These are phyloP conservation scores for Pimpla rufipes DNA, from an alignment of 2,888 invertebrate genomes.

Conservation along the genomic window DNA sequence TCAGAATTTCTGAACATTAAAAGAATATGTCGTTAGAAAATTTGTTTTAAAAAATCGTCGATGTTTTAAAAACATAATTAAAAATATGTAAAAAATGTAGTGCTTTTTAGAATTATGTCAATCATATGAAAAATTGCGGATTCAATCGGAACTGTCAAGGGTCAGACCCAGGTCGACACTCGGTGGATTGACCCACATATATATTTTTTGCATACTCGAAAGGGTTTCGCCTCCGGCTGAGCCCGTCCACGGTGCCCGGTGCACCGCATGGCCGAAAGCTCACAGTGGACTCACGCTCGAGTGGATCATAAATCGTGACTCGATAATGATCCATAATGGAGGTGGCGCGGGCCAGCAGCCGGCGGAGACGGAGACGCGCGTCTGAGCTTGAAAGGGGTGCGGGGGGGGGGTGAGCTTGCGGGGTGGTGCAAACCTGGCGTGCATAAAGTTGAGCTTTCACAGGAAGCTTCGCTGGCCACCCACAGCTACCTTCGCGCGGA, in stretches of 20 bases:
- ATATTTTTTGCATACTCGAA: background rate
- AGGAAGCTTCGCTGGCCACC: constrained; percentile 28
- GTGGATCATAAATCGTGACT: constrained; percentile 77
- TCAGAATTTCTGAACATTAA: too few species aligned
- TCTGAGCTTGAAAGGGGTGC: constrained; percentile 9
- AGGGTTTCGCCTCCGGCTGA: constrained; percentile 1
- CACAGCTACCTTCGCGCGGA: background rate
- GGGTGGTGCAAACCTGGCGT: constrained; percentile 54
- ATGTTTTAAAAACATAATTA: too few species aligned
- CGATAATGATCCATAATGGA: constrained; percentile 79
- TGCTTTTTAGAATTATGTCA: too few species aligned
- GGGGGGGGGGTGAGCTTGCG: constrained; percentile 31
- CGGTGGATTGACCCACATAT: too few species aligned
- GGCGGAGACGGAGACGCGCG: constrained; percentile 12
- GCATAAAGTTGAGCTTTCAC: constrained; percentile 67
- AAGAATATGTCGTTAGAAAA: too few species aligned
- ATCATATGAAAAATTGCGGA: too few species aligned
- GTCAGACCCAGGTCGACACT: too few species aligned
- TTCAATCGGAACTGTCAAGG: too few species aligned
- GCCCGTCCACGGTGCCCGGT: too few species aligned
- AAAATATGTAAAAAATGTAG: too few species aligned
- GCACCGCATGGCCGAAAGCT: constrained; percentile 12
- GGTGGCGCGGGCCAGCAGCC: constrained; percentile 42
- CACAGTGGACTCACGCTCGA: constrained; percentile 58
- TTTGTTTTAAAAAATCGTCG: too few species aligned